Evolutionary conservation across 2,888 invertebrate species (phyloP).

Genomic region (Nebria salina): DNA sequence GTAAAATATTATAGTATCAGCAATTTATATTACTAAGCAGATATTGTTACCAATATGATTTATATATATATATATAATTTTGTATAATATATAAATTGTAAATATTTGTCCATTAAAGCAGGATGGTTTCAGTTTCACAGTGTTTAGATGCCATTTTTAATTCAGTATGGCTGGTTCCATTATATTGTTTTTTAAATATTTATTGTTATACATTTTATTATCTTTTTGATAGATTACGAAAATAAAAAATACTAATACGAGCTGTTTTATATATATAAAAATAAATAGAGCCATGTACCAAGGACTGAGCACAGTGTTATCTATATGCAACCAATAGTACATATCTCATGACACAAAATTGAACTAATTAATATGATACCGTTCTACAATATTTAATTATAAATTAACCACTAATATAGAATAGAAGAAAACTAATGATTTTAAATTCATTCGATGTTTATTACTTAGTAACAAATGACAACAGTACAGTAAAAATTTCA

Average conservation of each 20-base stretch:
- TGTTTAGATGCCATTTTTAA: slow-evolving; percentile 1
- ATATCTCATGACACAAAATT: no score
- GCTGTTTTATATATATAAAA: not conserved
- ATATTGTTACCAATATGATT: not conserved
- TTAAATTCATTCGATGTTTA: no score
- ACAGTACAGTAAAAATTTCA: no score
- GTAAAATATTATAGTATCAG: not conserved
- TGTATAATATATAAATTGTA: not conserved
- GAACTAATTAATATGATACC: no score
- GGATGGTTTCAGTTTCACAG: not conserved
- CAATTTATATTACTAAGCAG: not conserved
- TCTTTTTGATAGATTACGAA: not conserved
- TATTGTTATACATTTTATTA: not conserved
- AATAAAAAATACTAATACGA: not conserved
- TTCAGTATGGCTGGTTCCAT: not conserved
- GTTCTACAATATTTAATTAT: no score
- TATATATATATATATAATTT: not conserved
- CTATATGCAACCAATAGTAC: no score
- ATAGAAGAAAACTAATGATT: no score
- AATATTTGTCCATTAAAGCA: not conserved
- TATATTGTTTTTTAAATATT: not conserved
- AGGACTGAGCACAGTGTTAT: no score
- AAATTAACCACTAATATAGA: no score
- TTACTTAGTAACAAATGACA: no score
- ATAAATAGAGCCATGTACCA: no score